Evolutionary conservation across 2,113 vertebrate species (phyloP).

Genomic region (Tiliqua scincoides): DNA sequence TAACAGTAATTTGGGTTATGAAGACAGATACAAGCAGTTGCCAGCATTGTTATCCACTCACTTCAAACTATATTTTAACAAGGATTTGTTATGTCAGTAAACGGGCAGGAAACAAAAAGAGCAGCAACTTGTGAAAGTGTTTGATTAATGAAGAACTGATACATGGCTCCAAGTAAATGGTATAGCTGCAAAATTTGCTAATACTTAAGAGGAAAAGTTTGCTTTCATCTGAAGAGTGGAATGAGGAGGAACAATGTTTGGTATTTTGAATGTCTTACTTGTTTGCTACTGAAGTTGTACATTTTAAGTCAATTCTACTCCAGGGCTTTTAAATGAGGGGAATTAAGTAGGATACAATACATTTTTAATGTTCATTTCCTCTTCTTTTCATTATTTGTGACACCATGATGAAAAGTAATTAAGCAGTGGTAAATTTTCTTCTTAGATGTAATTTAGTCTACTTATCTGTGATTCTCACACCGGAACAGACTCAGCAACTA

Average conservation of each 20-base stretch:
- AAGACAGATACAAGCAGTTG: constrained; percentile 18
- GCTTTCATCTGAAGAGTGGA: constrained; percentile 63
- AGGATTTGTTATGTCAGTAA: constrained; percentile 29
- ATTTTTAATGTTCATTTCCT: constrained; percentile 52
- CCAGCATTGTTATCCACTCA: constrained; percentile 13
- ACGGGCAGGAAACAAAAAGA: constrained; percentile 44
- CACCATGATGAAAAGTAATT: constrained; percentile 74
- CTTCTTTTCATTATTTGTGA: constrained; percentile 57
- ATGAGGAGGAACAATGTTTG: constrained; percentile 59
- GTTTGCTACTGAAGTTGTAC: constrained; percentile 52
- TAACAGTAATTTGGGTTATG: neutral
- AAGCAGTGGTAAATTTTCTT: constrained; percentile 68
- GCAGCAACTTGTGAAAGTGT: constrained; percentile 49
- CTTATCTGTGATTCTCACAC: constrained; percentile 71
- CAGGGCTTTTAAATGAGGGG: constrained; percentile 61
- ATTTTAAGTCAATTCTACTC: constrained; percentile 60
- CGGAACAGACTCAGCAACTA: constrained; percentile 64
- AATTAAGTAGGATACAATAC: constrained; percentile 65
- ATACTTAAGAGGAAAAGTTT: constrained; percentile 46
- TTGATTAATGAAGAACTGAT: constrained; percentile 50
- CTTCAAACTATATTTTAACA: constrained; percentile 18
- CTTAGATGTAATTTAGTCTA: constrained; percentile 73
- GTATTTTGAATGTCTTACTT: constrained; percentile 67
- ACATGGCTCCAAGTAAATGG: constrained; percentile 28
- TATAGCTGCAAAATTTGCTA: constrained; percentile 64